These are phyloP conservation scores for Malurus splendens DNA, from an alignment of 2,797 vertebrate genomes.

Conservation along the genomic window DNA sequence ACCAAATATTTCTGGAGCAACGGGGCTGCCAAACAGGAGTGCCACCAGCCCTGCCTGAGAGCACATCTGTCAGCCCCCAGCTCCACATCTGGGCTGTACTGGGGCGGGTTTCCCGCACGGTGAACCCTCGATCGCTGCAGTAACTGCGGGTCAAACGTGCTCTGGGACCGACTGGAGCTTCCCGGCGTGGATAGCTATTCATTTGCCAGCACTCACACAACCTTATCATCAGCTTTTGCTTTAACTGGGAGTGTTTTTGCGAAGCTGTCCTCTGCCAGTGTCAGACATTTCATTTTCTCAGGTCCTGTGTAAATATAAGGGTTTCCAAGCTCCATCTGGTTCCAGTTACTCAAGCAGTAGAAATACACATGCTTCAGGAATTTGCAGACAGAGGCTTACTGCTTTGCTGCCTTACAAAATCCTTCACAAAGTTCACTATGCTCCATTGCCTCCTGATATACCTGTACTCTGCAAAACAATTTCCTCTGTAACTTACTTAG, in stretches of 20 bases:
- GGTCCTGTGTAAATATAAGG: conserved; percentile 45
- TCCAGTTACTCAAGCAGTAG: conserved; percentile 61
- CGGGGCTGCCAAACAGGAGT: neutral
- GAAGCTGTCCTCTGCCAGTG: neutral
- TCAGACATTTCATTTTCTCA: conserved; percentile 10
- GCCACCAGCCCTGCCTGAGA: neutral
- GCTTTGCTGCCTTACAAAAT: conserved; percentile 42
- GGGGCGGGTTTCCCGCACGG: neutral
- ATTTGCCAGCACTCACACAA: neutral
- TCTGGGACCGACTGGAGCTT: neutral
- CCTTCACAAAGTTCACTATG: conserved; percentile 37
- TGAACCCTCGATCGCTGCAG: rapidly evolving
- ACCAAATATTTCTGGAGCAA: neutral
- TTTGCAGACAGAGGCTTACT: conserved; percentile 44
- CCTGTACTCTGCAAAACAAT: conserved; percentile 23
- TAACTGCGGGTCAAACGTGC: neutral
- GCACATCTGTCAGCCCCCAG: neutral
- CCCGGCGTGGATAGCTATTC: neutral
- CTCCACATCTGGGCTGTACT: neutral
- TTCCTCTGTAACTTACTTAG: neutral
- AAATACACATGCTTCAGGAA: conserved; percentile 68
- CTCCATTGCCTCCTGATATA: conserved; percentile 16
- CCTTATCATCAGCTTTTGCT: neutral
- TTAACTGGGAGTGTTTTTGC: neutral
- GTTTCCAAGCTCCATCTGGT: conserved; percentile 66